Evolutionary conservation across 2,888 invertebrate genomes (phyloP), one percentile per base, ranked within the genome.

Genomic region (Stenoptilia bipunctidactyla): DNA sequence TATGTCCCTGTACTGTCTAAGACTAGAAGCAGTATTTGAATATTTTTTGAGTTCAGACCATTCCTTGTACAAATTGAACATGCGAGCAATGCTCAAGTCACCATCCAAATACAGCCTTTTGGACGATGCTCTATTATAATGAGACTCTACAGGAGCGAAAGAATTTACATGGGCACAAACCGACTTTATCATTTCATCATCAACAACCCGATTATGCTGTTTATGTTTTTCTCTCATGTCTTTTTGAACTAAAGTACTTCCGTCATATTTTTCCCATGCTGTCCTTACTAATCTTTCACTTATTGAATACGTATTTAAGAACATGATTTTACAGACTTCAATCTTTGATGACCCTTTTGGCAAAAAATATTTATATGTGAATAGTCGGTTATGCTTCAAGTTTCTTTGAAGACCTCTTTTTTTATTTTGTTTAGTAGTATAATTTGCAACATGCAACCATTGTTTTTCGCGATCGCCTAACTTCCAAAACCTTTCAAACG

Each of bases 111-210:
- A 40, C 10, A 34, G 25, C 15, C 38, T 40, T 38, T 43, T 38
- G 12, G 39, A 39, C 36, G 34, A 38, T 27, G 41, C 42, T 13
- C 50, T 42, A 27, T 41, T 40, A 39, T 48, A 48, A 33, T 48
- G 47, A 6, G 48, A 49, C 44, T 51, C 49, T 6, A 48, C 37
- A 34, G 48, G 47, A 10, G n/a, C 38, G 39, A 49, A 49, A 34
- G 46, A 30, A 14, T 37, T 27, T 33, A 47, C 45, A 38, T 48
- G 47, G 35, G 45, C 44, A 34, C 46, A 48, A 34, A 48, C 37
- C 40, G 44, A 43, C 41, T 39, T 35, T 41, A 33, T 46, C 46
- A 46, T 44, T 8, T 15, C 40, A 10, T 42, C 42, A 39, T 41
- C 39, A 13, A 46, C 40, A 34, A 46, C 27, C 13, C 25, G 40